These are phyloP conservation scores for Paracentrotus lividus DNA, from an alignment of 53 echinoderm and acorn worm genomes.

Conservation along the genomic window DNA sequence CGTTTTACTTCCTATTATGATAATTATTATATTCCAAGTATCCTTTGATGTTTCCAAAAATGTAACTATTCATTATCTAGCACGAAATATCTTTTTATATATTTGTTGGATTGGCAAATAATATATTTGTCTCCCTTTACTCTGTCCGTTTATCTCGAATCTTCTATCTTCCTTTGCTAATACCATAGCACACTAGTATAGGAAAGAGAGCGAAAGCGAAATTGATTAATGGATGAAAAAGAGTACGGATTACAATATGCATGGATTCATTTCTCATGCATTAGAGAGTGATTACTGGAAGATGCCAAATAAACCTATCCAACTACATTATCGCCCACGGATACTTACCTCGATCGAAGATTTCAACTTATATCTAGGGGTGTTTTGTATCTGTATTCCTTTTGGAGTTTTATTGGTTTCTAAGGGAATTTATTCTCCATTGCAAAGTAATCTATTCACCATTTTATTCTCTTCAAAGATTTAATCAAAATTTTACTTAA, in stretches of 20 bases:
- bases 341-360: not conserved
- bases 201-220: not conserved
- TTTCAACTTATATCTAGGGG: not conserved
- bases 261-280: not conserved
- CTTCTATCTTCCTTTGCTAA: not conserved
- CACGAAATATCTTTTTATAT: not conserved
- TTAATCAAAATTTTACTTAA: not conserved
- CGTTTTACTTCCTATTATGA: not conserved
- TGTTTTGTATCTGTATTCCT: not conserved
- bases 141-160: not conserved
- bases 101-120: not conserved
- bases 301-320: not conserved
- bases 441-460: not conserved
- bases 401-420: not conserved
- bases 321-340: not conserved
- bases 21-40: not conserved
- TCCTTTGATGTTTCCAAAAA: not conserved
- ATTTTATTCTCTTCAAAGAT: not conserved
- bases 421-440: not conserved
- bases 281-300: not conserved
- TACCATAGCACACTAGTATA: not conserved
- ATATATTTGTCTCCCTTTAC: not conserved
- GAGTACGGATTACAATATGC: conserved; percentile 5
- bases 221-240: conserved; percentile 3
- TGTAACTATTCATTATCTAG: not conserved